Conservation (phyloP, 2,113 vertebrate species). For the Plecotus auritus region DNA sequence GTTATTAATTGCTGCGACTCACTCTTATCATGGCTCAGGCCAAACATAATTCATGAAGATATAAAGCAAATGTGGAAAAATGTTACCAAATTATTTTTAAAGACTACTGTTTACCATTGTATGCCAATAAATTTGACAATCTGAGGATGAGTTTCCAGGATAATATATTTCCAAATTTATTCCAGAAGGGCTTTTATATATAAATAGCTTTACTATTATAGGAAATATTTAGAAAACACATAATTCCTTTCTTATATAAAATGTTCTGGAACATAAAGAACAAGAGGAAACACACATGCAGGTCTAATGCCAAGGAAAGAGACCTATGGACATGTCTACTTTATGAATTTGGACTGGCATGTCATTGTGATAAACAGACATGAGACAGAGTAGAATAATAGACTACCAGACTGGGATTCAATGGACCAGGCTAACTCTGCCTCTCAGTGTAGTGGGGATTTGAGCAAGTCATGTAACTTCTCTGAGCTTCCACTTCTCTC, state of each 20-base stretch:
- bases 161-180: not conserved
- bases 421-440: not conserved
- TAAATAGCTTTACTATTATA: not conserved
- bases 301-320: not conserved
- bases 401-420: not conserved
- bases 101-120: not conserved
- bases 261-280: not conserved
- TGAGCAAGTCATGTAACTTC: not conserved
- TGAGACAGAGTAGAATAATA: no score
- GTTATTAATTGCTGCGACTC: not conserved
- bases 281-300: not conserved
- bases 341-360: not conserved
- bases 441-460: not conserved
- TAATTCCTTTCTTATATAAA: not conserved
- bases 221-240: not conserved
- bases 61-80: not conserved
- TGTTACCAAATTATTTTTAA: conserved; percentile 12
- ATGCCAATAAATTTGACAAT: not conserved
- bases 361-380: not conserved
- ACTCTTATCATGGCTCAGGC: not conserved
- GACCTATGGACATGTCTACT: not conserved
- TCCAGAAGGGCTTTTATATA: not conserved
- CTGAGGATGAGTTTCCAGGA: not conserved
- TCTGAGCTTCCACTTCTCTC: not conserved
- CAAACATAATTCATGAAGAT: not conserved